Base-by-base conservation (phyloP, 1,140 invertebrate species). In the Pseudomyrmex gracilis region DNA sequence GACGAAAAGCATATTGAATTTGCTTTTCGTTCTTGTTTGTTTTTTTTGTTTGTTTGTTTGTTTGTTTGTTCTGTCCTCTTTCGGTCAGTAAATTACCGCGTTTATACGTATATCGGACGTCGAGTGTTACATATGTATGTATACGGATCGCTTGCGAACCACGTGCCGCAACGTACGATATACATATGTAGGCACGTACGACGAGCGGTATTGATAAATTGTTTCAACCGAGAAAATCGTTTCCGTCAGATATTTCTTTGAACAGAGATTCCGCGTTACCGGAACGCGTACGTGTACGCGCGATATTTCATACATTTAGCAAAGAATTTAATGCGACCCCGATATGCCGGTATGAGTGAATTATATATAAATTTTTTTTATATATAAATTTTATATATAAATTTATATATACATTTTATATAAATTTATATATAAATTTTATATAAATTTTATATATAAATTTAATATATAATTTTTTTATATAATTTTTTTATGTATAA, bases 201-300 rank as follows among this genome's bases (percentile, higher is more conserved):
- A n/a, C 45, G 10, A 47, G 7, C 12, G 55, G 5, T 12, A 15
- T 12, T 13, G 24, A 43, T 8, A 20, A 34, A 17, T 15, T 51
- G 20, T 57, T 57, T 2, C n/a, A 57, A 34, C 8, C 13, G n/a
- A 43, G 20, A 57, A 34, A 34, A 55, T 43, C 0, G 53, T 57
- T 57, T 73, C 43, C 12, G 12, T 73, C 17, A 45, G 57, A 57
- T 73, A 57, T 57, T 73, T 73, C 12, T 12, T 58, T 73, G 0
- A 22, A 1, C 43, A 73, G 20, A 73, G 20, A n/a, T 60, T 47
- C n/a, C 34, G 15, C 7, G 24, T 45, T 45, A 24, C 0, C 15
- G 15, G 13, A 1, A 45, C 15, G 4, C 45, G 34, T 13, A 73
- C 49, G 2, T 13, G 1, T 51, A 13, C 49, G 49, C 49, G 49